phyloP scores from a whole-genome alignment of 2,797 vertebrate genomes.

The Acropternis orthonyx region DNA sequence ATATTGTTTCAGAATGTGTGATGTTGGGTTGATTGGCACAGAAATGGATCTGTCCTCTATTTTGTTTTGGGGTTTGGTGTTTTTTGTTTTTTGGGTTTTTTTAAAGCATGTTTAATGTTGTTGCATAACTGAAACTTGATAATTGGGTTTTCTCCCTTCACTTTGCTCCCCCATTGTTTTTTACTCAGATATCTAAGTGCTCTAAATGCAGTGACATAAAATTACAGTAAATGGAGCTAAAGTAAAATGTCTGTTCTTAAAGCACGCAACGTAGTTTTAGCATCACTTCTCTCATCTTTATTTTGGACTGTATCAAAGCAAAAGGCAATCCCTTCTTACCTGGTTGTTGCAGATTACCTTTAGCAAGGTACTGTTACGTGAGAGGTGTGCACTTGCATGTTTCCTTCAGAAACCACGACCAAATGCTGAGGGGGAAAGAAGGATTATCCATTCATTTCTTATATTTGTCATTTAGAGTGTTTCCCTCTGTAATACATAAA shows the following conservation, averaged over 20 bases:
- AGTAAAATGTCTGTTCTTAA: background rate
- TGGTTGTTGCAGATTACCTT: background rate
- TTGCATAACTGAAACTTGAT: background rate
- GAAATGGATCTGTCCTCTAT: background rate
- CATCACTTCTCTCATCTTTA: background rate
- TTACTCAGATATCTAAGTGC: background rate
- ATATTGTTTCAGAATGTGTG: background rate
- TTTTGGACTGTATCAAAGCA: background rate
- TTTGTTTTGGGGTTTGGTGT: too few species aligned
- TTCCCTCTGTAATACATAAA: background rate
- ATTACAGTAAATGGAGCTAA: background rate
- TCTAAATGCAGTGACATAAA: background rate
- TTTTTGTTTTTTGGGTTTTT: too few species aligned
- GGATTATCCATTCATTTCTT: constrained; percentile 42
- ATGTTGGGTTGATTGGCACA: background rate
- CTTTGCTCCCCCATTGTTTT: background rate
- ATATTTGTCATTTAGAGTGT: constrained; percentile 4
- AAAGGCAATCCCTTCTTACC: background rate
- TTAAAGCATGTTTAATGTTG: background rate
- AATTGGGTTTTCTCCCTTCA: background rate
- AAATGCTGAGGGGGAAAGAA: constrained; percentile 32
- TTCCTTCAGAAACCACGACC: constrained; percentile 25
- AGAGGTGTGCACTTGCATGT: background rate
- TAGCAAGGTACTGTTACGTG: background rate
- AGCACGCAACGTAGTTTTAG: background rate